Conservation (phyloP, 2,888 invertebrate genomes). For the Catotricha subobsoleta region DNA sequence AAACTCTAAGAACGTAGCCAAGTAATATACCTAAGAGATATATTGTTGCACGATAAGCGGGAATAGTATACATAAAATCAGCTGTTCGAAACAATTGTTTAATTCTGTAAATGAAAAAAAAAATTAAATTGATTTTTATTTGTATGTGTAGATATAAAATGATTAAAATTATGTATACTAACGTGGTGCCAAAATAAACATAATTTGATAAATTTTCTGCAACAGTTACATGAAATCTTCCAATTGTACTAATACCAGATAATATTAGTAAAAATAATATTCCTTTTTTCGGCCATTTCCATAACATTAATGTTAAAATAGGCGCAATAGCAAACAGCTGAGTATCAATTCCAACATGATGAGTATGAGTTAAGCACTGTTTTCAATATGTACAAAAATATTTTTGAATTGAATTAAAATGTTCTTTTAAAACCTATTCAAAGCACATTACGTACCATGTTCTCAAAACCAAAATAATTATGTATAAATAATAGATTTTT, state of each 20-base stretch:
- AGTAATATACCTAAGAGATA: constrained; percentile 48
- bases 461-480: constrained; percentile 52
- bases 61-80: constrained; percentile 47
- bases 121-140: not conserved
- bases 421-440: not conserved
- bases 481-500: constrained; percentile 50
- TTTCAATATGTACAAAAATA: not conserved
- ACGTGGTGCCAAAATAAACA: constrained; percentile 51
- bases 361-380: constrained; percentile 51
- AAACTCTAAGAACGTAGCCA: constrained; percentile 38
- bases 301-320: constrained; percentile 36
- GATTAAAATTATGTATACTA: constrained; percentile 22
- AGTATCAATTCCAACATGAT: constrained; percentile 52
- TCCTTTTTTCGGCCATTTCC: constrained; percentile 42
- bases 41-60: constrained; percentile 45
- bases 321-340: constrained; percentile 46
- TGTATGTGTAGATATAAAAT: not conserved
- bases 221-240: constrained; percentile 43
- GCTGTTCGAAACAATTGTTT: constrained; percentile 47
- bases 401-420: not conserved
- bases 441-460: constrained; percentile 35
- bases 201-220: constrained; percentile 42
- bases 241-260: constrained; percentile 37
- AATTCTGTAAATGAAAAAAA: constrained; percentile 28
- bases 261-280: constrained; percentile 28